Evolutionary conservation across 1,140 invertebrate genomes (phyloP), one percentile per base, ranked within the genome.

Genomic region (Bombus ignitus): DNA sequence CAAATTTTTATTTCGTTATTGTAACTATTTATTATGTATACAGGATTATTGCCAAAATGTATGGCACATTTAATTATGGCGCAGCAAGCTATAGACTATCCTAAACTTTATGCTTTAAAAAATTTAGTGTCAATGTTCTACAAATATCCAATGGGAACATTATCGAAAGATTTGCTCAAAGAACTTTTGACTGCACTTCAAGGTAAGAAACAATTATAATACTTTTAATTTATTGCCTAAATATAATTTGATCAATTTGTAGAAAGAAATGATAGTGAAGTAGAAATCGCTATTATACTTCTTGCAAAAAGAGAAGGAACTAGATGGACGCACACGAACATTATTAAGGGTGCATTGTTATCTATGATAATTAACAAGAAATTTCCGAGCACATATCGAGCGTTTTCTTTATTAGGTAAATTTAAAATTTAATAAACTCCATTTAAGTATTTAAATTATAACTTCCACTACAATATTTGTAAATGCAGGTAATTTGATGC

Each of bases 361-460:
- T 81, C 91, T 28, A 92, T 95, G 76, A 94, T 95, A 28, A 87
- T 94, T 35, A 85, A 86, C 18, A 80, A 90, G 65, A 87, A 83
- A 79, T 88, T 92, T 87, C 75, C 91, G 4, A 93, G 78, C n/a
- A 32, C 76, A 8, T 94, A 91, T 37, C 87, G 92, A 25, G 90
- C 89, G 22, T 90, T 94, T 71, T 90, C 73, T 71, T 87, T 94
- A 85, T 84, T 95, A 10, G 94, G 94, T 94, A 91, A 77, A 73
- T 76, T 62, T 37, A 15, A 35, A 39, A 80, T 44, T 70, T 70
- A 57, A 22, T 4, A n/a, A 72, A 44, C 18, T 59, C 12, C n/a
- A 42, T n/a, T 44, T 68, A 8, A 47, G 39, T 28, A 25, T 25
- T 22, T 71, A 81, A 57, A 15, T 83, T 85, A 32, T 39, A 28